phyloP scores from a whole-genome alignment of 1,140 invertebrate genomes.

The Ceratina japonica region DNA sequence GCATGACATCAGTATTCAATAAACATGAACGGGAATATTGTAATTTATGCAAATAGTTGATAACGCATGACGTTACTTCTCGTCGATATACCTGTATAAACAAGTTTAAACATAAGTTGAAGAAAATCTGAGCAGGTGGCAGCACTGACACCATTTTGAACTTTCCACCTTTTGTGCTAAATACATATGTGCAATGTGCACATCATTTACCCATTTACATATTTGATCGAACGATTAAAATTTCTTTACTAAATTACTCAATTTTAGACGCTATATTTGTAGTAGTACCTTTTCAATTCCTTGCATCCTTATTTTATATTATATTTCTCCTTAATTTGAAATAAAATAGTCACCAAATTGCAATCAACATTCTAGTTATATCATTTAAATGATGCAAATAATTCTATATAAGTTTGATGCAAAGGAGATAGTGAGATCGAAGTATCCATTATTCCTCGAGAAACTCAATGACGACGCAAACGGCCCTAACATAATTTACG shows the following conservation, averaged over 20 bases:
- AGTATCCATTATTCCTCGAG: not conserved
- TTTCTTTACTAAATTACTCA: not conserved
- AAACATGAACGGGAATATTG: too few species aligned
- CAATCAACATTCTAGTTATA: not conserved
- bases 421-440: too few species aligned
- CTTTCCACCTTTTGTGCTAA: not conserved
- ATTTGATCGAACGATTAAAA: not conserved
- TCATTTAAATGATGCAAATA: not conserved
- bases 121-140: slow-evolving; percentile 22
- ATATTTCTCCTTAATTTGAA: not conserved
- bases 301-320: not conserved
- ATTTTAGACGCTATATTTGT: not conserved
- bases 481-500: slow-evolving; percentile 27
- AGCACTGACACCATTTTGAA: slow-evolving; percentile 7
- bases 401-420: not conserved
- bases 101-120: too few species aligned
- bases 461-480: slow-evolving; percentile 4
- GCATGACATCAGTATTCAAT: not conserved
- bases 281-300: not conserved
- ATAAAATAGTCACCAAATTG: slow-evolving; percentile 11
- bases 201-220: not conserved
- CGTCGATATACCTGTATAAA: slow-evolving; percentile 24
- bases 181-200: not conserved
- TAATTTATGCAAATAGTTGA: not conserved
- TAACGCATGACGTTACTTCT: not conserved